Conservation (phyloP, 2,113 vertebrate genomes). For the Nycticorax nycticorax region DNA sequence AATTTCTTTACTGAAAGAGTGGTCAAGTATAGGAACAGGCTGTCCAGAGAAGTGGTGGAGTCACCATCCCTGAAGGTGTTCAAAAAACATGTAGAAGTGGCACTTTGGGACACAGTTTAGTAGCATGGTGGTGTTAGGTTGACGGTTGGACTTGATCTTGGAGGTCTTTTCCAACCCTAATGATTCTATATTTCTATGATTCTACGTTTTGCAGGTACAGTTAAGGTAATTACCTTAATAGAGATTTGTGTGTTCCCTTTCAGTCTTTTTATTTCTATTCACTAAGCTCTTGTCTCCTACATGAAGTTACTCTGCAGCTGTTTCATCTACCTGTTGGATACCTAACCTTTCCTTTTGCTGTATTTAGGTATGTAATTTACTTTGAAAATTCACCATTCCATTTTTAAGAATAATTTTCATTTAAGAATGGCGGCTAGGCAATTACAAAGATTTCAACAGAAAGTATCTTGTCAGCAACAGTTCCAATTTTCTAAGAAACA, state of each 20-base stretch:
- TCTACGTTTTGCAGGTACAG: neutral
- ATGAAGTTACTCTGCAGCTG: neutral
- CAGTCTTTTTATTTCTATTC: neutral
- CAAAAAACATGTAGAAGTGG: no score
- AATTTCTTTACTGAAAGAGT: no score
- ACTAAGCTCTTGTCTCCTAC: neutral
- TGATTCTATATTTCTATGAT: no score
- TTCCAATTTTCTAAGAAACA: neutral
- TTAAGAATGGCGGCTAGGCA: neutral
- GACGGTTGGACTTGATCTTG: no score
- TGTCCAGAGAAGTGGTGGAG: no score
- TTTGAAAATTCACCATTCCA: neutral
- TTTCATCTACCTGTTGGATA: neutral
- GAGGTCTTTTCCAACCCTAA: no score
- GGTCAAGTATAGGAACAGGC: no score
- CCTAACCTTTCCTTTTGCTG: neutral
- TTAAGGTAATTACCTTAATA: neutral
- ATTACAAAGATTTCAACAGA: neutral
- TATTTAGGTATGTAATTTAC: neutral
- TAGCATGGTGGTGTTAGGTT: no score
- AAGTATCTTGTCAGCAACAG: neutral
- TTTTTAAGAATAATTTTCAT: neutral
- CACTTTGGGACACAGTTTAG: no score
- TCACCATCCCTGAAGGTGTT: no score
- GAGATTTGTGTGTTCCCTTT: neutral